These are phyloP conservation scores for Unio pictorum DNA, from an alignment of 2,888 invertebrate genomes.

Conservation along the genomic window DNA sequence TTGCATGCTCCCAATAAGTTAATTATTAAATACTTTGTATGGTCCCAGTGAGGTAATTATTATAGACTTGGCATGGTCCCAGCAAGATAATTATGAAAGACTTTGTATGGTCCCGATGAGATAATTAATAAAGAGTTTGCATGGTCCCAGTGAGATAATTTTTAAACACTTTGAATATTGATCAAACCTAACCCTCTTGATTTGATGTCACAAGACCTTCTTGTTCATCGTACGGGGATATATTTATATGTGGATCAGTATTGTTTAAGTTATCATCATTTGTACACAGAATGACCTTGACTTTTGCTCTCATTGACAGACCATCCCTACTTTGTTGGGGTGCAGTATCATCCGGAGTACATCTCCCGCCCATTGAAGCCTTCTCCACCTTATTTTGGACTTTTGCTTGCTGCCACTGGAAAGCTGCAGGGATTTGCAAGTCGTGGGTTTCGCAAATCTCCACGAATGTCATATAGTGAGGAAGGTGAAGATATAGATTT, in stretches of 20 bases:
- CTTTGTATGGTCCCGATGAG: no score
- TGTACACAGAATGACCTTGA: neutral
- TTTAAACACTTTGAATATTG: no score
- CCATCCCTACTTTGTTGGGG: constrained; percentile 94
- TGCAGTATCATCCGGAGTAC: constrained; percentile 99
- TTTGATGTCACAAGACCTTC: neutral
- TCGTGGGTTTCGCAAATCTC: constrained; percentile 65
- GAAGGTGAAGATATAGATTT: constrained; percentile 49
- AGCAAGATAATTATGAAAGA: no score
- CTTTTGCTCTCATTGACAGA: constrained; percentile 63
- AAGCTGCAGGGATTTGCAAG: constrained; percentile 78
- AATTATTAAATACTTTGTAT: no score
- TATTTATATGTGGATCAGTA: neutral
- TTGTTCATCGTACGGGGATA: neutral
- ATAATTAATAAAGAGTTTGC: no score
- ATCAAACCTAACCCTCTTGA: no score
- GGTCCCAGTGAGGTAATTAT: no score
- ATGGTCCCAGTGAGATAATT: no score
- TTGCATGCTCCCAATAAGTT: no score
- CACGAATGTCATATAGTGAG: constrained; percentile 60
- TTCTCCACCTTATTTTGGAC: constrained; percentile 95
- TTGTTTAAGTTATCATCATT: neutral
- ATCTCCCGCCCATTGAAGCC: constrained; percentile 83
- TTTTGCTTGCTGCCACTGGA: constrained; percentile 90
- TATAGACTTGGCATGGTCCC: no score